Evolutionary conservation across 2,113 vertebrate genomes (phyloP), one percentile per base, ranked within the genome.

Genomic region (Tretioscincus oriximinensis): DNA sequence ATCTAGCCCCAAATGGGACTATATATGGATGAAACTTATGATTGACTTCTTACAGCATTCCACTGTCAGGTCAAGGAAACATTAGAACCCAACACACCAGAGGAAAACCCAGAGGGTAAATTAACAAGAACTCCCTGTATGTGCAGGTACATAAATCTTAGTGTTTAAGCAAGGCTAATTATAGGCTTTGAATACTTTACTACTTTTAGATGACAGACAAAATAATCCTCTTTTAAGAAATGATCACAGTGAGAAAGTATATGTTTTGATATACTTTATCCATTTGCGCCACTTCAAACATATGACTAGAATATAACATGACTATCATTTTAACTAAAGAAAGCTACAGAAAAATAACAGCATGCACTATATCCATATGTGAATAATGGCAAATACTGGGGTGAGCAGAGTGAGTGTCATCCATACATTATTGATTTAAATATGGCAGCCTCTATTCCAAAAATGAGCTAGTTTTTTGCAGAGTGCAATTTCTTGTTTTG

Each of bases 321-420:
- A 58, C 45, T 73, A 12, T 45, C 45, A 61, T 72, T 85, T 88
- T 83, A 76, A 85, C 29, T 24, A 77, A 28, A 35, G 86, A 49
- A 20, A 51, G 76, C 9, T 35, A 64, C 16, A 49, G 72, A 29
- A 64, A 68, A 49, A 60, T 70, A 49, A 54, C 51, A 54, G 51
- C 16, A 14, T 54, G 51, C 10, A 54, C 51, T 14, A 54, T 14
- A 54, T 54, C 51, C 51, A 58, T 18, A 58, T 58, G 54, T 58
- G 14, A 58, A 58, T 58, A 58, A 58, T 58, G 54, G 14, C 12
- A 58, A 18, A 58, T 18, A 58, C 18, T 18, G 12, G 14, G 16
- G 54, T 58, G 14, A 18, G 14, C 54, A 58, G 54, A 18, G 54
- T 58, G 54, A 4, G 14, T 4, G 16, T 58, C 54, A 51, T 9